Base-by-base conservation (phyloP, 1,140 invertebrate species). In the Heliconius melpomene region DNA sequence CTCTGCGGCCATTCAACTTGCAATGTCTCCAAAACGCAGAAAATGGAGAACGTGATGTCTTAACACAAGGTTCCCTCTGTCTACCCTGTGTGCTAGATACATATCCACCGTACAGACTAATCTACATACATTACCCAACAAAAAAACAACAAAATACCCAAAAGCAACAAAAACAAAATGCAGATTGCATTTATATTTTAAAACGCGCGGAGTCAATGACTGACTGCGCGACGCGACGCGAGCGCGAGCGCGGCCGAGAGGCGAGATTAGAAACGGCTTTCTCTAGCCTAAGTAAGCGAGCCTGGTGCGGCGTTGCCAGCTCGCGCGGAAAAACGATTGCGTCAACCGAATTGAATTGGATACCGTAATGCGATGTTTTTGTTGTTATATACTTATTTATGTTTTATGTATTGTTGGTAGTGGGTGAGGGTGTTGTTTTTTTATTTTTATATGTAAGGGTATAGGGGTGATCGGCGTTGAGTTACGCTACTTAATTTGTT, bases 231-330 rank as follows among this genome's bases (percentile, higher is more conserved):
- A 86, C 84, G 76, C 36, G 86, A 86, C 86, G 50, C 50, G 50
- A 52, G 50, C 16, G 50, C 50, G 50, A 13, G 16, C 50, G 13
- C 50, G 50, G 18, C 5, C 13, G 40, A 6, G 18, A 52, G 50
- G 18, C 50, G 84, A 93, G 90, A 93, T 93, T 93, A 93, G 91
- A 92, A 93, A 93, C 90, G 86, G 88, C 91, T 93, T 93, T 93
- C 91, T 93, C 85, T 79, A 78, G 86, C 84, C 79, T 46, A 46
- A 46, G 40, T 75, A 85, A 36, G 32, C 32, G 32, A 88, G 71
- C 76, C 82, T 89, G 85, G 85, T 54, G 88, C 90, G 91, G 76
- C 87, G 91, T 91, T 91, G 91, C 90, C 90, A 86, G 83, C 82
- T 80, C 84, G 86, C 77, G 60, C 80, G 82, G 82, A 86, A 84